Percentiles rank a stretch among this genome's conserved stretches.
Evolutionary conservation across 2,888 invertebrate species (phyloP).

Genomic region (Incurvaria masculella): DNA sequence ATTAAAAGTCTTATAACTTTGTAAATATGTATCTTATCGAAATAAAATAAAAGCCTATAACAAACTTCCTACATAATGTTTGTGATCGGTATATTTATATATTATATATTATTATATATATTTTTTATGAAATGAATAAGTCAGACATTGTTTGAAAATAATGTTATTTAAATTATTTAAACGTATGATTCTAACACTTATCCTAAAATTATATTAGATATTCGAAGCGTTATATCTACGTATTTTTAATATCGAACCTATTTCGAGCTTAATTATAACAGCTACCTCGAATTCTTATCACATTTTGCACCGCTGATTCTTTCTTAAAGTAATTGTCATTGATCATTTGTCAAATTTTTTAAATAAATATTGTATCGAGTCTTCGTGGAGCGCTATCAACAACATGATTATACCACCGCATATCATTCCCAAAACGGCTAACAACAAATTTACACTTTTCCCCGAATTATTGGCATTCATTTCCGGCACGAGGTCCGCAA

Average conservation of each 20-base stretch:
- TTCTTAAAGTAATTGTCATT: slow-evolving; percentile 9
- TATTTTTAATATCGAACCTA: background rate
- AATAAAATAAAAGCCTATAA: too few relatives aligned
- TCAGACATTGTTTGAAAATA: background rate
- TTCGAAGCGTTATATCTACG: too few relatives aligned
- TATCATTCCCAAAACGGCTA: slow-evolving; percentile 65
- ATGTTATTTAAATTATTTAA: background rate
- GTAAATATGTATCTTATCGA: too few relatives aligned
- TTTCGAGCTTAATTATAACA: slow-evolving; percentile 2
- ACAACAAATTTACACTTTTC: slow-evolving; percentile 51
- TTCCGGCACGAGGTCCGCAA: slow-evolving; percentile 74
- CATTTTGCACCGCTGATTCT: background rate
- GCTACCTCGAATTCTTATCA: background rate
- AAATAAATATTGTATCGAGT: slow-evolving; percentile 51
- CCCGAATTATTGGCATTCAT: slow-evolving; percentile 53
- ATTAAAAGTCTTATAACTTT: too few relatives aligned
- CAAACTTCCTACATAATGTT: background rate
- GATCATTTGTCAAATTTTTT: slow-evolving; percentile 42
- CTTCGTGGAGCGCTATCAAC: slow-evolving; percentile 69
- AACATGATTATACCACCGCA: slow-evolving; percentile 71
- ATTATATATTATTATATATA: background rate
- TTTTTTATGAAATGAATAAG: background rate
- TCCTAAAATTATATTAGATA: background rate
- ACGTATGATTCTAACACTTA: background rate
- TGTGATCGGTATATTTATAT: background rate